Base-by-base conservation (phyloP, 2,797 vertebrate genomes). In the Sebastes glaucus region DNA sequence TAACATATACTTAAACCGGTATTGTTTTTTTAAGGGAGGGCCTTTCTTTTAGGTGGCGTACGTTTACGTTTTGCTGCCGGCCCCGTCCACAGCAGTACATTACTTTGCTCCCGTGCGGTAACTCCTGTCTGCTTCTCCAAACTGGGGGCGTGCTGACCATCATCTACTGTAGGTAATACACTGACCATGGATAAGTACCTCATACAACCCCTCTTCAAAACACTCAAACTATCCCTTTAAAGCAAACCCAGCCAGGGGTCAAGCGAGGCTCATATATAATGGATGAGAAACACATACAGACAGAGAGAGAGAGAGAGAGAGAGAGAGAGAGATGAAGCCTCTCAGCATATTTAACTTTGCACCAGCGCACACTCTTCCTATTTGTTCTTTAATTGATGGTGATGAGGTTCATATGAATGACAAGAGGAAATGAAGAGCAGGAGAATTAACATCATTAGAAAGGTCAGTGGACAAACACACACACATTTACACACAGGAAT, bases 381-480 rank as follows among this genome's bases (percentile, higher is more conserved):
- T 84, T 87, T 76, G 28, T 42, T 83, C 56, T 56, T 28, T 87
- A 87, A 90, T 75, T 85, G 78, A 89, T 38, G 55, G 33, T 65
- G 82, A 89, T 82, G 77, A 84, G 42, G 8, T 65, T 87, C 20
- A 42, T 25, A 25, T 79, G 83, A 91, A 77, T 71, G 87, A 78
- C 77, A 85, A 68, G 61, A 84, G 73, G 78, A 89, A 85, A 88
- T 82, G 33, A 81, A 80, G 52, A 23, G 60, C 61, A 56, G 59
- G 70, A 71, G 32, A 79, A 76, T 84, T 84, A 81, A 71, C 65
- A 83, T 87, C 23, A 84, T 86, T 81, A 59, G 49, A 87, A 86
- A 87, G 87, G 84, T 86, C 88, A 86, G 35, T 68, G 33, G 68
- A 73, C 30, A 78, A 46, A 46, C 49, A 70, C 56, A 71, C 66